Evolutionary conservation across 2,888 invertebrate species (phyloP).

Genomic region (Pediacus dermestoides): DNA sequence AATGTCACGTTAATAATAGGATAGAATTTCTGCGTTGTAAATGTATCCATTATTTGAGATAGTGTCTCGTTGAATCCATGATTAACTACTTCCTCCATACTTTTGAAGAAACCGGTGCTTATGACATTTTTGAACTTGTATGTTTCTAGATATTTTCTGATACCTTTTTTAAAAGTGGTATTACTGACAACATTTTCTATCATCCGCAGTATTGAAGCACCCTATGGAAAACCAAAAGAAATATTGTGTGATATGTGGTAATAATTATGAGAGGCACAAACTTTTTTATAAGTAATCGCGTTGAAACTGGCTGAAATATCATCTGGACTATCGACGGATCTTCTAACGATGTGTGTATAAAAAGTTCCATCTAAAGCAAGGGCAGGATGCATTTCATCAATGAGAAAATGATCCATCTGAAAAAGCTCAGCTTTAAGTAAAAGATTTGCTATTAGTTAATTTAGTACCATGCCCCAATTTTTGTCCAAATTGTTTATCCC

Average conservation of each 20-base stretch:
- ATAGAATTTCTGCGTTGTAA: constrained; percentile 86
- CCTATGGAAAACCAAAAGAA: constrained; percentile 52
- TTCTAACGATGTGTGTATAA: constrained; percentile 87
- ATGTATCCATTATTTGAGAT: constrained; percentile 71
- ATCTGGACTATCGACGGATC: constrained; percentile 77
- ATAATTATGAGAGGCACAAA: constrained; percentile 40
- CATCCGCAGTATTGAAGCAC: constrained; percentile 86
- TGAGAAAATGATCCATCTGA: constrained; percentile 74
- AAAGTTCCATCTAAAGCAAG: constrained; percentile 71
- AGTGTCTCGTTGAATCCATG: constrained; percentile 8
- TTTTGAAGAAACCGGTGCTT: constrained; percentile 78
- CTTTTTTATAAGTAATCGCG: constrained; percentile 86
- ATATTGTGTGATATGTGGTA: neutral
- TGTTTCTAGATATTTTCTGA: constrained; percentile 69
- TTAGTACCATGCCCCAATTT: constrained; percentile 80
- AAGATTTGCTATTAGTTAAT: too few species aligned
- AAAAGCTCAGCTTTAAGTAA: constrained; percentile 33
- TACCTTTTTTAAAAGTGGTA: constrained; percentile 67
- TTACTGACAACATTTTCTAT: constrained; percentile 75
- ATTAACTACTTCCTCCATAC: too few species aligned
- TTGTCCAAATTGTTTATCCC: constrained; percentile 68
- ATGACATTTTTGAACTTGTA: constrained; percentile 72
- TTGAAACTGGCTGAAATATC: constrained; percentile 92
- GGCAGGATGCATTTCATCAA: constrained; percentile 68
- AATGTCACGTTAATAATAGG: constrained; percentile 68